phyloP scores from a whole-genome alignment of 2,797 vertebrate species.

The Danio kyathit region DNA sequence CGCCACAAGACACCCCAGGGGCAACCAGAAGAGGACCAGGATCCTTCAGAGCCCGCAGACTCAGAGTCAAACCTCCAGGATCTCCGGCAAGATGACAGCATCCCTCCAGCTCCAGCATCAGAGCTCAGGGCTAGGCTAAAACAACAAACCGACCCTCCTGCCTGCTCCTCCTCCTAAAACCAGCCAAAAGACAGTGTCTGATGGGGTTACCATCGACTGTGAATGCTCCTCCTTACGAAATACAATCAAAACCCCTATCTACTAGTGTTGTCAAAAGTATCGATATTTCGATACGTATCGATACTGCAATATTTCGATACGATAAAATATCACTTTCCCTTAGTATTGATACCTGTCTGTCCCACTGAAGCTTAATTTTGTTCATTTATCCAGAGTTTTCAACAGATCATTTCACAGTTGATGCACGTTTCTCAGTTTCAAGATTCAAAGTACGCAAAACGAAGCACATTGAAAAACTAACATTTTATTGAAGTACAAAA shows the following conservation, averaged over 20 bases:
- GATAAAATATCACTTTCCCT: too few species aligned
- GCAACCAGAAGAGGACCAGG: conserved; percentile 40
- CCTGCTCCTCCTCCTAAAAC: conserved; percentile 29
- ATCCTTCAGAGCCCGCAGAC: conserved; percentile 26
- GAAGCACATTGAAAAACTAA: too few species aligned
- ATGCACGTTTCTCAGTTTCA: too few species aligned
- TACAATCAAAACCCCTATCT: conserved; percentile 32
- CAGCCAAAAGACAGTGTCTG: conserved; percentile 22
- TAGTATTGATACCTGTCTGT: too few species aligned
- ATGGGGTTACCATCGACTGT: not conserved
- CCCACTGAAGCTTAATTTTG: too few species aligned
- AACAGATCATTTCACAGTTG: too few species aligned
- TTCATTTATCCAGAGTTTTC: too few species aligned
- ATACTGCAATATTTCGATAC: too few species aligned
- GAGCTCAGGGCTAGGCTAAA: conserved; percentile 13
- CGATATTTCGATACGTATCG: too few species aligned
- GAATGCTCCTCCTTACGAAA: not conserved
- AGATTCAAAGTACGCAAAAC: too few species aligned
- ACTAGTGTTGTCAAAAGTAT: too few species aligned
- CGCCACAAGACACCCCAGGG: conserved; percentile 72
- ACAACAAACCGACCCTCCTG: not conserved
- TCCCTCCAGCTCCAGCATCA: not conserved
- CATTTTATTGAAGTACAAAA: too few species aligned
- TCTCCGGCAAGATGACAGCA: conserved; percentile 5
- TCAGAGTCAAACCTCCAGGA: conserved; percentile 21